Base-by-base conservation (phyloP, 2,888 invertebrate species). In the Drosophila merina region DNA sequence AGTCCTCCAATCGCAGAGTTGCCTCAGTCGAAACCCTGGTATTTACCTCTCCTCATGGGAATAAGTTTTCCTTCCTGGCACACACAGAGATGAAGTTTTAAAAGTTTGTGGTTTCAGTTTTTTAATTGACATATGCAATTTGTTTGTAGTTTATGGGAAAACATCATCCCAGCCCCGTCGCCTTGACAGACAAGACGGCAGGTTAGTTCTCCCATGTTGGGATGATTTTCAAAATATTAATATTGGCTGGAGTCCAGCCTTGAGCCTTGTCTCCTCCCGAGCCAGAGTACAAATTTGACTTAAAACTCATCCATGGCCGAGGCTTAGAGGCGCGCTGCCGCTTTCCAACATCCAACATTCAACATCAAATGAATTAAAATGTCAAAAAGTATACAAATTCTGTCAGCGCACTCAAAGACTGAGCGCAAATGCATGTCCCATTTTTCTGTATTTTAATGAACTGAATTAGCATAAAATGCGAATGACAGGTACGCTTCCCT, bases 361-460 rank as follows among this genome's bases (percentile, higher is more conserved):
- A 52, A 14, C 9, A 12, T 36, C 14, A 42, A 57, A 38, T 50
- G 50, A 67, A 57, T 67, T 51, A 60, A 72, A 72, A 70, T 51
- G 49, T 60, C 45, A 42, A 63, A 60, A 50, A 38, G 38, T 25
- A 47, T 25, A 50, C 38, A 56, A 51, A 45, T 50, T 55, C 33
- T 47, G 45, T 51, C 40, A 51, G 45, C 33, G 8, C 42, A 57
- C 36, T 69, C 36, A 50, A 51, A 56, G 64, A 73, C 60, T 51
- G 52, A 54, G 60, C 67, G 33, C 40, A 76, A 75, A 86, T 74
- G 49, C 79, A 67, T 88, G 74, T 71, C 76, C 72, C 50, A 76
- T 70, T 82, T 87, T 72, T 77, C 58, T 60, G 80, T 84, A 79
- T 86, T 88, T 88, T 86, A 88, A 86, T 88, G 85, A 84, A 81